Evolutionary conservation across 1,140 invertebrate genomes (phyloP).

Genomic region (Rhyacophila brunnea): DNA sequence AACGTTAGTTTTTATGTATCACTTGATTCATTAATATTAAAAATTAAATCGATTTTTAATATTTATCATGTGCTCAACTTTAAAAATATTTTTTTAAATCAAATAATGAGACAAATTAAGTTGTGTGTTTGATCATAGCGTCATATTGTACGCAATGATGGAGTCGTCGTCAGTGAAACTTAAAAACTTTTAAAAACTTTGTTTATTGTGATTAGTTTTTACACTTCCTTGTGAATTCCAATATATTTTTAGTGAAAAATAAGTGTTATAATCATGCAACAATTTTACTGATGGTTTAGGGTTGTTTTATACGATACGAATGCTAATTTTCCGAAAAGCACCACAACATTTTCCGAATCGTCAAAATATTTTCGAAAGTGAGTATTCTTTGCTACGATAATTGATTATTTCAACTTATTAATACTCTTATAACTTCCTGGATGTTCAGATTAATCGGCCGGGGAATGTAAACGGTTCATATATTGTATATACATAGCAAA

Average conservation of each 20-base stretch:
- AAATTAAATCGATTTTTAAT: constrained; percentile 2
- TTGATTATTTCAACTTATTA: no score
- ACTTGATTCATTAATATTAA: neutral
- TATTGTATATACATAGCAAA: no score
- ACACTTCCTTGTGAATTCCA: neutral
- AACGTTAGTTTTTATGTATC: neutral
- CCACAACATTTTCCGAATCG: constrained; percentile 44
- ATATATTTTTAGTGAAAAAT: neutral
- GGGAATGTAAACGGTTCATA: no score
- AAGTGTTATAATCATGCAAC: neutral
- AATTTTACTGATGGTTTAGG: neutral
- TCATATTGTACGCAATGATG: constrained; percentile 53
- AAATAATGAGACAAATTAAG: constrained; percentile 26
- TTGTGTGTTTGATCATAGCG: constrained; percentile 46
- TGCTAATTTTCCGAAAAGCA: constrained; percentile 5
- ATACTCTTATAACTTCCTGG: no score
- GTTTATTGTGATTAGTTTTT: constrained; percentile 17
- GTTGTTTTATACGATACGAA: neutral
- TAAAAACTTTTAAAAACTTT: constrained; percentile 27
- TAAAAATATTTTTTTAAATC: neutral
- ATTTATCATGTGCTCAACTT: constrained; percentile 5
- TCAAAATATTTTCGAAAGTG: constrained; percentile 58
- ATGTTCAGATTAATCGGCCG: no score
- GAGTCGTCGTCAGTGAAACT: constrained; percentile 44
- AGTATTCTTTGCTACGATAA: constrained; percentile 7